Evolutionary conservation across 2,888 invertebrate species (phyloP).

Genomic region (Leucophenga montana): DNA sequence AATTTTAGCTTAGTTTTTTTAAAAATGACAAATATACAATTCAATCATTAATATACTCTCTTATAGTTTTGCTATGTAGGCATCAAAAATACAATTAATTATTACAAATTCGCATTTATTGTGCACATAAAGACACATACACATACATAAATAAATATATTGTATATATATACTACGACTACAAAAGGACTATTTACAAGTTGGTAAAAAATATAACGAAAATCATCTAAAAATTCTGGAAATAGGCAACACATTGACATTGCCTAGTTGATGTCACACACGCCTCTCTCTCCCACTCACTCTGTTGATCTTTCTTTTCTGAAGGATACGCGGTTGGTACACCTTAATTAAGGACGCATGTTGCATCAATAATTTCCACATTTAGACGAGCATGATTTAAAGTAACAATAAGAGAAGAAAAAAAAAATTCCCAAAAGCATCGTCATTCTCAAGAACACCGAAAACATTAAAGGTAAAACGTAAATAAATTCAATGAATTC

Average conservation of each 20-base stretch:
- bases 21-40: background rate
- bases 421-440: too few relatives aligned
- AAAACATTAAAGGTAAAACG: background rate
- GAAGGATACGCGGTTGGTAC: background rate
- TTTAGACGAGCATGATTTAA: slow-evolving; percentile 35
- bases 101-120: background rate
- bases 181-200: too few relatives aligned
- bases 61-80: too few relatives aligned
- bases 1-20: background rate
- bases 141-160: background rate
- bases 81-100: background rate
- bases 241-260: slow-evolving; percentile 6
- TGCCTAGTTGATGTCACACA: background rate
- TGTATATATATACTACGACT: too few relatives aligned
- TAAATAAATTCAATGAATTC: background rate
- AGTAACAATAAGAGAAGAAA: background rate
- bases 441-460: background rate
- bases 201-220: background rate
- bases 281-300: background rate
- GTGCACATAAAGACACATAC: background rate
- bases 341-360: slow-evolving; percentile 43
- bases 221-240: background rate
- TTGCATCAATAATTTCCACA: slow-evolving; percentile 43
- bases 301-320: background rate
- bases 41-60: background rate